Evolutionary conservation across 2,797 vertebrate genomes (phyloP).

Genomic region (Serranus cabrilla): DNA sequence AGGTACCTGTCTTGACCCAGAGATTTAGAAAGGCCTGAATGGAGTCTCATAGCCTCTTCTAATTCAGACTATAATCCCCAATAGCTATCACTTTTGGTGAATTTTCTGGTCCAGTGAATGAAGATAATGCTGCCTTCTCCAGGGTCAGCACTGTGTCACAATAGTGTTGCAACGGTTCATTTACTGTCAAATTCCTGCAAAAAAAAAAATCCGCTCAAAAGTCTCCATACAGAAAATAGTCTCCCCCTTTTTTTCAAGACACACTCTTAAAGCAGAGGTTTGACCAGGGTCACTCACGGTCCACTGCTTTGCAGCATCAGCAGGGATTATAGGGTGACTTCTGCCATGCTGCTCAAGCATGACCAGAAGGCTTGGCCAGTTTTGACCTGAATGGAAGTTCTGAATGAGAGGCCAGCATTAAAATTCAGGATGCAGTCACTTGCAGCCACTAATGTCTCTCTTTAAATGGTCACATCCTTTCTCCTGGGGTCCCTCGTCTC

Average conservation of each 20-base stretch:
- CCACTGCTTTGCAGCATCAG: constrained; percentile 61
- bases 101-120: constrained; percentile 46
- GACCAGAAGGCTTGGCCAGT: constrained; percentile 71
- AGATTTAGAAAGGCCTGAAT: constrained; percentile 59
- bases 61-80: constrained; percentile 47
- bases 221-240: constrained; percentile 5
- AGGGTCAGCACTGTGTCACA: constrained; percentile 34
- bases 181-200: constrained; percentile 27
- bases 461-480: constrained; percentile 76
- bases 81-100: constrained; percentile 53
- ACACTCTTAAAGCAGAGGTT: constrained; percentile 42
- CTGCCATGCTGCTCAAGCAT: constrained; percentile 72
- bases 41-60: constrained; percentile 35
- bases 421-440: constrained; percentile 77
- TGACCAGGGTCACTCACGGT: constrained; percentile 58
- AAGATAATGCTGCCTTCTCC: constrained; percentile 37
- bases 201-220: constrained; percentile 25
- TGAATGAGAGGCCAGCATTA: constrained; percentile 73
- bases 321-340: constrained; percentile 78
- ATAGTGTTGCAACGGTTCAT: constrained; percentile 18
- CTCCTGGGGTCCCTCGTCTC: constrained; percentile 47
- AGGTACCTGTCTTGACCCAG: constrained; percentile 65
- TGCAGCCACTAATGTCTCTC: constrained; percentile 74
- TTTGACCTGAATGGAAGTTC: constrained; percentile 69
- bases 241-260: background rate